Evolutionary conservation across 2,797 vertebrate species (phyloP), one percentile per base, ranked within the genome.

Genomic region (Vultur gryphus): DNA sequence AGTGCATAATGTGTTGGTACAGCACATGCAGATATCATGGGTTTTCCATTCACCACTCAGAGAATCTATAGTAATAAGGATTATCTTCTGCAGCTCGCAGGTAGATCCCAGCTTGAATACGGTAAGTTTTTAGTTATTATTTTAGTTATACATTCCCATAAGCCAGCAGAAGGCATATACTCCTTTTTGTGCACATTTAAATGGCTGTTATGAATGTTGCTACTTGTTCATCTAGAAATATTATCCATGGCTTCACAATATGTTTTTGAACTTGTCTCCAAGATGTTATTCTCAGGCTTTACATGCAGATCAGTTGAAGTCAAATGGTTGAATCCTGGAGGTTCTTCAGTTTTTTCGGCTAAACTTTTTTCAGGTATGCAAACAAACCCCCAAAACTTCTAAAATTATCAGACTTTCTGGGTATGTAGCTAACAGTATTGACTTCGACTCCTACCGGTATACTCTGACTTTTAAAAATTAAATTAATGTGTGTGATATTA

Each of bases 331-430:
- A 71, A 89, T 80, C 11, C 3, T 64, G 29, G 29, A 57, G 7
- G 9, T 25, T 52, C 12, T 28, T 81, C n/a, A 13, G 6, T 2
- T n/a, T 76, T 83, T 81, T 46, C 52, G 3, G 3, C 24, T 86
- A 65, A 54, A 49, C 9, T 67, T 62, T 39, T 58, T 69, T 64
- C 5, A 44, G 11, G 21, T 82, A 55, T 55, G 29, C 17, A 72
- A 49, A 65, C 43, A 25, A 23, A 1, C 6, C 1, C n/a, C 13
- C 1, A 3, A 31, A 76, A n/a, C 6, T 69, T 83, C 46, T 1
- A 6, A 31, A 84, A 76, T 64, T 33, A 33, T 54, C 48, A 57
- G 17, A 29, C 20, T 57, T 89, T 78, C 52, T 83, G 11, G 16
- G 15, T 49, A 24, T 18, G 29, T 31, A 77, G 16, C 24, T 82